Base-by-base conservation (phyloP, 1,140 invertebrate genomes). In the Chironomus striatipennis region DNA sequence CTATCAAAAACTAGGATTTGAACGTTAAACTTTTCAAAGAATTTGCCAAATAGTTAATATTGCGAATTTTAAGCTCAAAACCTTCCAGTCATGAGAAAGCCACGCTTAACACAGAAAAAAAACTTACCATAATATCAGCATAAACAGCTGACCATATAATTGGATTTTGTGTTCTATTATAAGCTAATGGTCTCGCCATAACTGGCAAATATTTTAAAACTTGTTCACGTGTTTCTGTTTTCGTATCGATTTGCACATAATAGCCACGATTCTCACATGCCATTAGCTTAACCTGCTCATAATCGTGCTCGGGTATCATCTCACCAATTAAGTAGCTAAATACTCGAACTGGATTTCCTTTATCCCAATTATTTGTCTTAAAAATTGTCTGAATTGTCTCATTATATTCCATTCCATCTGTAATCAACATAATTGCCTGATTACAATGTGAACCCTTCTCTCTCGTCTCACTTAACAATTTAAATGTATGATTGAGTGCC, bases 341-440 rank as follows among this genome's bases (percentile, higher is more conserved):
- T 34, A 97, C 88, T 77, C 95, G 84, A 0, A 95, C 91, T 75
- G 90, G 86, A 81, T 87, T 88, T 76, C 87, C 83, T 73, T 84
- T 81, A 2, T 81, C 78, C 87, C 88, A 92, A 79, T 96, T 96
- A 80, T 91, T 93, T 75, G 86, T 80, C 76, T 90, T 84, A 81
- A 96, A 96, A 42, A 95, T 89, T 74, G 93, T 88, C 79, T 93
- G 90, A 10, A 70, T 70, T 21, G 65, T 70, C 79, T 88, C 94
- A 78, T 90, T 93, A 76, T 92, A 89, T 7, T 93, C 92, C 17
- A 93, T 91, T 8, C 94, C 94, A 81, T 97, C 94, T 2, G 94
- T 96, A 73, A 97, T 87, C 24, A 97, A 79, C 93, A 97, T 95
- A 75, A 97, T 96, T 0, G 93, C 93, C 80, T 95, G 93, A 83